Evolutionary conservation across 2,888 invertebrate species (phyloP), one percentile per base, ranked within the genome.

Genomic region (Hypsopygia costalis): DNA sequence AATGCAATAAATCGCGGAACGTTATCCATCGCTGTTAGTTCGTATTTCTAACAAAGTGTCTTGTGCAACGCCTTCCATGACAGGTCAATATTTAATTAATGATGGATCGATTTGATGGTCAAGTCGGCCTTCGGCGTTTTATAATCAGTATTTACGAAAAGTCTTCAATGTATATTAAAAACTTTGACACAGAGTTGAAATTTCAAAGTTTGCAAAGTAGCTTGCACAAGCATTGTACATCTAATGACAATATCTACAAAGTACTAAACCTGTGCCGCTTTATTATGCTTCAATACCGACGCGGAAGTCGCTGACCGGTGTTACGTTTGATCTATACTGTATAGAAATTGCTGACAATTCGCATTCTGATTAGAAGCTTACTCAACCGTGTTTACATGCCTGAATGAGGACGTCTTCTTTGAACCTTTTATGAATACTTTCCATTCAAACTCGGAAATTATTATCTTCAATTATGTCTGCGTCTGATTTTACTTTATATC

Each of bases 21-120:
- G 27, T 34, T 33, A 62, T 63, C 54, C 34, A 20, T 28, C 21
- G 29, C 40, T 36, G 46, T 45, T 44, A 42, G 43, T n/a, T n/a
- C 46, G 45, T 16, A 16, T 41, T 43, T 41, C 35, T 40, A 44
- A 64, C 57, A 61, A 58, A 59, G 58, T 65, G 67, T 66, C 66
- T 70, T 61, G 53, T 47, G 59, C 58, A 68, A 73, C 70, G 60
- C 69, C 65, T 66, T 58, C 58, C 67, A 56, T 72, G 73, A 73
- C 69, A 73, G 67, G 65, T 61, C 60, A 58, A 65, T 72, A 67
- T 69, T 37, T 67, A 66, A 70, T 73, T 64, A 68, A 69, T 70
- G 71, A 73, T 71, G 64, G 61, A 74, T 72, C 49, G 65, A 44
- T 51, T 51, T 45, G 58, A 58, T 57, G 66, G 58, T 51, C 52